Base-by-base conservation (phyloP, 2,113 vertebrate species). In the Boulengeromyrus knoepffleri region DNA sequence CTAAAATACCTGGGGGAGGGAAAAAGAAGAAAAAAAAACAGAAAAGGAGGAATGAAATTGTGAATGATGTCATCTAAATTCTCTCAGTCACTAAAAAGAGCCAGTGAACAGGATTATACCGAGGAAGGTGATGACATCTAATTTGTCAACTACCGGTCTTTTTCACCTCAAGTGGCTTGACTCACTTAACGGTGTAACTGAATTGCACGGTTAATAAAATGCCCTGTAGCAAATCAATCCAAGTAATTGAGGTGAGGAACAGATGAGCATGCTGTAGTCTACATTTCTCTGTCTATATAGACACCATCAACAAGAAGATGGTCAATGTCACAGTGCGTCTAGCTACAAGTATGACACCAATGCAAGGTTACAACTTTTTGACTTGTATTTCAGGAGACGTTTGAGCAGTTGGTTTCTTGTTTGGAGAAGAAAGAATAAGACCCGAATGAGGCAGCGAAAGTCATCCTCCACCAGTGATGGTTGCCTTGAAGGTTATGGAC, bases 181-280 rank as follows among this genome's bases (percentile, higher is more conserved):
- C 52, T 50, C 89, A 89, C 31, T 90, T 83, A 90, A 87, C 45
- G 50, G 42, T 47, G 80, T 85, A 88, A 92, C 88, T 85, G 84
- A 90, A 89, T 70, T 52, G 50, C 49, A 42, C 50, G 31, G 58
- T 89, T 89, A 90, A 86, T 66, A 56, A 52, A 52, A 90, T 58
- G 84, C 39, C n/a, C 46, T 80, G 24, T 36, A 46, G 21, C 58
- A 53, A 91, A 89, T 87, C 27, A 88, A 88, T 62, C 66, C 46
- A 13, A 45, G 50, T 66, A 89, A 90, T 86, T 62, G 85, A 66
- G 74, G 31, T 39, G 62, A 47, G 36, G 90, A 83, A 74, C 12
- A 7, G 12, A 84, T 15, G 80, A 58, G 45, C 45, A 49, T 52
- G 27, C 24, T n/a, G 19, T 45, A 42, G 58, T 62, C 56, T 88